phyloP scores from a whole-genome alignment of 2,888 invertebrate species.

The Drosophila gaucha region DNA sequence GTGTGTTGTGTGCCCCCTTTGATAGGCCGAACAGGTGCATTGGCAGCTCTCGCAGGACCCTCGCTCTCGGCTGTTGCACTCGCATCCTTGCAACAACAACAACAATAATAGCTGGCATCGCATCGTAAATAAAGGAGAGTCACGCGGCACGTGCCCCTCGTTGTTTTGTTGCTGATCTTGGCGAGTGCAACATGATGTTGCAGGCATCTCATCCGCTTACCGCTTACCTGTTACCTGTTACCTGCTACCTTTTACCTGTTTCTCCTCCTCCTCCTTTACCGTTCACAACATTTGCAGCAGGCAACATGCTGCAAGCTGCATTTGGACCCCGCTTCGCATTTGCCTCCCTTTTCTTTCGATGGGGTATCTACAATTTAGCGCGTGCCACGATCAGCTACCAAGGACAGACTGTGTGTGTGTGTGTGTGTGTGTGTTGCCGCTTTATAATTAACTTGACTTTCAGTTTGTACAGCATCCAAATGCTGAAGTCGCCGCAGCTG shows the following conservation, averaged over 20 bases:
- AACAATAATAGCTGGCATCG: conserved; percentile 16
- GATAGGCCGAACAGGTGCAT: conserved; percentile 64
- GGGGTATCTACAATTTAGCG: conserved; percentile 47
- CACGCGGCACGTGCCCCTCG: conserved; percentile 55
- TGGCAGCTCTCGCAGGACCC: conserved; percentile 24
- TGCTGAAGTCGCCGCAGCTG: conserved; percentile 38
- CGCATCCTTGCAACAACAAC: conserved; percentile 47
- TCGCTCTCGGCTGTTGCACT: conserved; percentile 48
- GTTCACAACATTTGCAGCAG: conserved; percentile 29
- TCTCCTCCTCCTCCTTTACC: conserved; percentile 12
- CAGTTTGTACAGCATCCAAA: conserved; percentile 48
- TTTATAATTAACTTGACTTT: conserved; percentile 57
- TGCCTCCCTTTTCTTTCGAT: not conserved
- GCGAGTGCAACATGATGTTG: conserved; percentile 52
- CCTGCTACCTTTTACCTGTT: conserved; percentile 40
- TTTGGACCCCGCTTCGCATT: conserved; percentile 21
- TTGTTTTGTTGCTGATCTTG: conserved; percentile 22
- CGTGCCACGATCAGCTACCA: conserved; percentile 37
- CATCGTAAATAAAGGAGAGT: conserved; percentile 42
- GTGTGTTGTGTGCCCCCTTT: conserved; percentile 23
- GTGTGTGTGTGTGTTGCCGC: conserved; percentile 24
- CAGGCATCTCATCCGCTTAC: conserved; percentile 36
- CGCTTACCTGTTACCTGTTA: conserved; percentile 38
- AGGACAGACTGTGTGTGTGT: conserved; percentile 25
- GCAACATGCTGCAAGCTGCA: conserved; percentile 54